A percentile compares a stretch with the other conserved stretches of the same genome.
These are phyloP conservation scores for Helostoma temminkii DNA, from an alignment of 2,797 vertebrate genomes.

Conservation along the genomic window DNA sequence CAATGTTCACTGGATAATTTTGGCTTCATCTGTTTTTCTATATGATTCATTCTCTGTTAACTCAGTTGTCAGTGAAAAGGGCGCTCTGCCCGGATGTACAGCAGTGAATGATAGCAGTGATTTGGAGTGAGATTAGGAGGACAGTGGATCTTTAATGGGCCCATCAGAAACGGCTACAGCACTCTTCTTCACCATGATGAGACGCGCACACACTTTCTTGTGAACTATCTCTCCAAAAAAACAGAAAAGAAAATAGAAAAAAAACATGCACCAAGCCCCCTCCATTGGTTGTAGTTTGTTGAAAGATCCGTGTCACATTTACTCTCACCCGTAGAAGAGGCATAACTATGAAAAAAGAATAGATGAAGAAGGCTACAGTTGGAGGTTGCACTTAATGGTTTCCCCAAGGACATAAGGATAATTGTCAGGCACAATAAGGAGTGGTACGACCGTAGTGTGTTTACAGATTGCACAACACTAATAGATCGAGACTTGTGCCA, in stretches of 20 bases:
- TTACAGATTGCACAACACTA: constrained; percentile 51
- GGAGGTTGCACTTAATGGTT: constrained; percentile 46
- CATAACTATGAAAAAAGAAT: constrained; percentile 25
- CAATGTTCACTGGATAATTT: constrained; percentile 38
- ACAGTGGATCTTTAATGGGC: constrained; percentile 56
- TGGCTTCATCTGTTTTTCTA: constrained; percentile 47
- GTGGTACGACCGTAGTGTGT: constrained; percentile 55
- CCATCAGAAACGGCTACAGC: constrained; percentile 45
- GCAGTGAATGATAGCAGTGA: constrained; percentile 57
- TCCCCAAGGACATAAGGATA: constrained; percentile 64
- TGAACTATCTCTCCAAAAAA: constrained; percentile 36
- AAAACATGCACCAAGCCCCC: not conserved
- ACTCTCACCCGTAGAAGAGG: constrained; percentile 34
- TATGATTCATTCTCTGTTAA: constrained; percentile 55
- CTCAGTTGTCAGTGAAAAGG: constrained; percentile 39
- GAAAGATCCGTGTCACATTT: constrained; percentile 28
- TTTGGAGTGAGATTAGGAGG: constrained; percentile 57
- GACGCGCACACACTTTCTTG: not conserved
- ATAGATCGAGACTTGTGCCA: constrained; percentile 44
- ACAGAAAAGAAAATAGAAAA: too few relatives aligned
- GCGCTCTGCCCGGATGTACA: constrained; percentile 15
- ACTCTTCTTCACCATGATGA: constrained; percentile 31
- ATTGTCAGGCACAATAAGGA: constrained; percentile 53
- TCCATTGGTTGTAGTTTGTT: constrained; percentile 8
- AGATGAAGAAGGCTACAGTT: constrained; percentile 20